A percentile compares a stretch with the other conserved stretches of the same genome.
Evolutionary conservation across 2,888 invertebrate species (phyloP).

Genomic region (Polia nebulosa): DNA sequence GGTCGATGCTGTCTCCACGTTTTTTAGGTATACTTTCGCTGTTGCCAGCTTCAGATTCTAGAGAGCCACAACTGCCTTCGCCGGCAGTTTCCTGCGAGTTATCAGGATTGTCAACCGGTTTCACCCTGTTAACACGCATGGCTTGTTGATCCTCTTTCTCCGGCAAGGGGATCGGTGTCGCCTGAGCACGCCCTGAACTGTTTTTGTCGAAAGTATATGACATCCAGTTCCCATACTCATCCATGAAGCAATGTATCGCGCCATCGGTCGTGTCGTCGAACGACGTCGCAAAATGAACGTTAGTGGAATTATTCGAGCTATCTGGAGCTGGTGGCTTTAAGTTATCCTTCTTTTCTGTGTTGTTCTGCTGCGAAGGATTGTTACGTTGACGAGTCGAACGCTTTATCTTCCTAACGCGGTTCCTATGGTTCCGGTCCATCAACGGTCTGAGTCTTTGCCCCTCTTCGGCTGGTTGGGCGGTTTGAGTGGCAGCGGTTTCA

Average conservation of each 20-base stretch:
- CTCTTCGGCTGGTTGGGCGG: constrained; percentile 78
- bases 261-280: constrained; percentile 96
- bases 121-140: constrained; percentile 75
- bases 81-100: constrained; percentile 84
- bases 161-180: constrained; percentile 82
- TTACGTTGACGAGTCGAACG: constrained; percentile 89
- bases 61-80: constrained; percentile 88
- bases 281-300: constrained; percentile 93
- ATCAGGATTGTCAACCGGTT: constrained; percentile 81
- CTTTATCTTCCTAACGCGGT: constrained; percentile 90
- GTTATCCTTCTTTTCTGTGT: constrained; percentile 79
- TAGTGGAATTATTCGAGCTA: constrained; percentile 77
- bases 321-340: constrained; percentile 72
- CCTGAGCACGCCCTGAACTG: constrained; percentile 90
- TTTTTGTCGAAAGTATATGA: constrained; percentile 96
- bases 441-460: constrained; percentile 83
- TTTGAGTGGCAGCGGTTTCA: constrained; percentile 77
- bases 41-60: constrained; percentile 86
- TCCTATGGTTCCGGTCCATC: constrained; percentile 88
- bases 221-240: constrained; percentile 96
- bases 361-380: constrained; percentile 79
- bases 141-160: constrained; percentile 78
- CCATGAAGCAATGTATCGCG: constrained; percentile 96
- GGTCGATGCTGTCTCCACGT: constrained; percentile 85
- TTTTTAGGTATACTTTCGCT: constrained; percentile 84